Base-by-base conservation (phyloP, 2,888 invertebrate genomes). In the Linyphia triangularis region DNA sequence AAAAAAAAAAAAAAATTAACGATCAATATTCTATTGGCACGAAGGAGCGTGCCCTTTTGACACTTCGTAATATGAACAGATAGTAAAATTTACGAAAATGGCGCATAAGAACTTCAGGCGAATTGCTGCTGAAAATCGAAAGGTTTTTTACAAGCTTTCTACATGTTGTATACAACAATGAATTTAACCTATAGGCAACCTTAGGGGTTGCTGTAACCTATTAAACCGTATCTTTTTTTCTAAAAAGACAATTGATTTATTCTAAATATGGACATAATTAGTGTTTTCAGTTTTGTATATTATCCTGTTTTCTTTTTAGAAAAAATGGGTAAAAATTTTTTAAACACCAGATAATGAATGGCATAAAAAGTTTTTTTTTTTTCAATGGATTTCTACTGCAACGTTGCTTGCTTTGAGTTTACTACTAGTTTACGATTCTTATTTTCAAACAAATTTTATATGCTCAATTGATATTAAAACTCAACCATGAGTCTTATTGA, bases 1-100 rank as follows among this genome's bases (percentile, higher is more conserved):
- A n/a, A 65, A 2, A 19, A 40, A 72, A 51, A 51, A 26, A 40
- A 61, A 75, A 69, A 75, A 59, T 19, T 33, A 30, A n/a, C n/a
- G n/a, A 61, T 33, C 22, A 61, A 37, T 61, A 75, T 22, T 57
- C 59, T 30, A 33, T n/a, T 13, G 37, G 59, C 22, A 40, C n/a
- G 61, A 26, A n/a, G 33, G n/a, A 37, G 61, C 24, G 33, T 33
- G 40, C 13, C 26, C 33, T 19, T 16, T 33, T 33, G 33, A 67
- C n/a, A 30, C 5, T 9, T 67, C 5, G 67, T 33, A 67, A 67
- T n/a, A 33, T 26, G 67, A 67, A 16, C 19, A n/a, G 30, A 33
- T 5, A 2, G 2, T 51, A 24, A 63, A 63, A 28, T 26, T 63
- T 24, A 10, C 26, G 26, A 28, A 28, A 63, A 33, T 33, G n/a